Evolutionary conservation across 2,113 vertebrate genomes (phyloP).

Genomic region (Anhinga rufa): DNA sequence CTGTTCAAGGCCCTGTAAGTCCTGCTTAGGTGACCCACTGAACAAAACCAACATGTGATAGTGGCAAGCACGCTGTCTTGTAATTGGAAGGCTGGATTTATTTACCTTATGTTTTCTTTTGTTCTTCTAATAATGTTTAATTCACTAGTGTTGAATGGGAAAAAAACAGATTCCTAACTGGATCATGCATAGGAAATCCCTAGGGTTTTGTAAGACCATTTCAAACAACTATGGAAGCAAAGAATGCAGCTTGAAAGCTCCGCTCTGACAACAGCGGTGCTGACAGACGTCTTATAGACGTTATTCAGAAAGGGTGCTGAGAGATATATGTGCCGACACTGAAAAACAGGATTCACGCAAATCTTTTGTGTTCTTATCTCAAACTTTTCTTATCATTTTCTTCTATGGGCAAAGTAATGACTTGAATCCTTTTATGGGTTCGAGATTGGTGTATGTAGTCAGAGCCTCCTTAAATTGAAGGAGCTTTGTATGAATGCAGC

Average conservation of each 20-base stretch:
- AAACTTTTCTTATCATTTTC: neutral
- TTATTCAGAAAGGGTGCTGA: neutral
- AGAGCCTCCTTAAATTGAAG: too few relatives aligned
- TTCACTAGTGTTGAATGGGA: neutral
- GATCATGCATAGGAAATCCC: neutral
- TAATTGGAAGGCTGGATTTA: neutral
- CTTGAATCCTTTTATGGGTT: neutral
- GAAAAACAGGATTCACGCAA: neutral
- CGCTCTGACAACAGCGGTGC: neutral
- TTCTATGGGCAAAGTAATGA: neutral
- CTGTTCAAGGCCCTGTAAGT: neutral
- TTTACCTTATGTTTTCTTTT: neutral
- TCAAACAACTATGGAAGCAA: neutral
- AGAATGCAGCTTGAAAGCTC: neutral
- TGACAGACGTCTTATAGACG: neutral
- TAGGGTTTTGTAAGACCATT: neutral
- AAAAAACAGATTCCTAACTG: neutral
- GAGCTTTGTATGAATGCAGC: neutral
- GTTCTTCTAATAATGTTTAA: neutral
- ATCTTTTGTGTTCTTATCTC: neutral
- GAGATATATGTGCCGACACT: neutral
- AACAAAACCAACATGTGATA: neutral
- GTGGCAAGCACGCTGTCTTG: neutral
- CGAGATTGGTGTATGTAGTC: neutral
- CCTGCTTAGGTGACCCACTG: neutral